phyloP scores from a whole-genome alignment of 2,888 invertebrate genomes.

The Tubulanus polymorphus region DNA sequence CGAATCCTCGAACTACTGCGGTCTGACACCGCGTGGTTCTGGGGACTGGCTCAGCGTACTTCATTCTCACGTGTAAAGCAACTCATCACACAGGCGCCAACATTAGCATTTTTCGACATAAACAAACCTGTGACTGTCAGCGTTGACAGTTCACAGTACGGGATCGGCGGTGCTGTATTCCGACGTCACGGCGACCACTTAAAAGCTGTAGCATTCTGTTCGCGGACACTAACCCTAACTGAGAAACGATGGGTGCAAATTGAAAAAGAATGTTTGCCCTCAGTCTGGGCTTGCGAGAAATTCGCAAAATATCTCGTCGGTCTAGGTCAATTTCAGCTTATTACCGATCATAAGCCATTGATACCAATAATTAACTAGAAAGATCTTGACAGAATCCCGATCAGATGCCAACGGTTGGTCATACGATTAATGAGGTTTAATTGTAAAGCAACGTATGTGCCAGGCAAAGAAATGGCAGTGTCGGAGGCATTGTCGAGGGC shows the following conservation, averaged over 20 bases:
- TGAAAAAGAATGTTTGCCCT: constrained; percentile 12
- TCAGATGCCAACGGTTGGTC: constrained; percentile 22
- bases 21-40: constrained; percentile 14
- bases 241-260: constrained; percentile 14
- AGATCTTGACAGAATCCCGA: constrained; percentile 17
- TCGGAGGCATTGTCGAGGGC: constrained; percentile 20
- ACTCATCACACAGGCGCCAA: constrained; percentile 15
- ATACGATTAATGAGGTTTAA: constrained; percentile 21
- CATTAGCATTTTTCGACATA: constrained; percentile 21
- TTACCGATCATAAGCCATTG: constrained; percentile 26
- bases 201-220: constrained; percentile 23
- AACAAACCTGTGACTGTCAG: constrained; percentile 22
- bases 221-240: constrained; percentile 21
- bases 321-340: constrained; percentile 15
- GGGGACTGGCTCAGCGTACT: constrained; percentile 16
- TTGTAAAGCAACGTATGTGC: constrained; percentile 10
- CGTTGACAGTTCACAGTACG: constrained; percentile 24
- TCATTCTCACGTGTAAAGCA: constrained; percentile 21
- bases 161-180: constrained; percentile 23
- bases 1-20: constrained; percentile 15
- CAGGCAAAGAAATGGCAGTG: constrained; percentile 20
- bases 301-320: constrained; percentile 16
- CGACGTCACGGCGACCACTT: constrained; percentile 14
- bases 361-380: constrained; percentile 22
- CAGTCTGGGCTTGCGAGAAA: constrained; percentile 9